A percentile compares a stretch with the other conserved stretches of the same genome.
These are phyloP conservation scores for Micromys minutus DNA, from an alignment of 2,113 vertebrate species.

Conservation along the genomic window DNA sequence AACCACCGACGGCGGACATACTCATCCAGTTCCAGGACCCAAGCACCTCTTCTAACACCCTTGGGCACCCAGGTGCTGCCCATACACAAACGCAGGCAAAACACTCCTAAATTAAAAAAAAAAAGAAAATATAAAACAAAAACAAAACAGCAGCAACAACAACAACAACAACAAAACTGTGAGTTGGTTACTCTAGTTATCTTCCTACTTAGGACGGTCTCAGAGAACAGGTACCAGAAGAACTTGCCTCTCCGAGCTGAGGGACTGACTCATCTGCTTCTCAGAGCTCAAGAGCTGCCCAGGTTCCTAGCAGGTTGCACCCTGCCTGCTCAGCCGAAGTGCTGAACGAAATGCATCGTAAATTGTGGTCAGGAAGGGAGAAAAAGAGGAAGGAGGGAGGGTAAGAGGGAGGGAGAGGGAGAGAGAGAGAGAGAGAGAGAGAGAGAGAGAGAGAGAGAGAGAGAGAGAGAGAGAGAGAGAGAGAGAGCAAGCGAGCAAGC, in stretches of 20 bases:
- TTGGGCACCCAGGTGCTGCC: neutral
- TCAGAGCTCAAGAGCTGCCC: neutral
- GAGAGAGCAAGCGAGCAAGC: neutral
- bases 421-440: slow-evolving; percentile 24
- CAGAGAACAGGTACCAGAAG: neutral
- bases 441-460: neutral
- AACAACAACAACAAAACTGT: neutral
- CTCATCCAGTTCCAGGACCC: neutral
- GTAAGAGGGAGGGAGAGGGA: neutral
- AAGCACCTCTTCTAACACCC: neutral
- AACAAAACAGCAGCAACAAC: too few species aligned
- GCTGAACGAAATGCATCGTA: neutral
- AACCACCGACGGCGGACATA: neutral
- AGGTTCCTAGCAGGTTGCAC: neutral
- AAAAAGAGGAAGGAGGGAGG: too few species aligned
- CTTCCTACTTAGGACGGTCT: neutral
- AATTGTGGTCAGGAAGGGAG: neutral
- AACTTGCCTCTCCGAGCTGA: neutral
- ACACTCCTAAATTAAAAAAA: neutral
- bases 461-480: neutral
- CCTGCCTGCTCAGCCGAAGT: neutral
- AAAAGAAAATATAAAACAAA: too few species aligned
- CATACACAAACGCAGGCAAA: neutral
- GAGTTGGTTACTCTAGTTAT: neutral
- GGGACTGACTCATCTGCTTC: neutral